Evolutionary conservation across 2,888 invertebrate genomes (phyloP).

Genomic region (Rhodophaea formosa): DNA sequence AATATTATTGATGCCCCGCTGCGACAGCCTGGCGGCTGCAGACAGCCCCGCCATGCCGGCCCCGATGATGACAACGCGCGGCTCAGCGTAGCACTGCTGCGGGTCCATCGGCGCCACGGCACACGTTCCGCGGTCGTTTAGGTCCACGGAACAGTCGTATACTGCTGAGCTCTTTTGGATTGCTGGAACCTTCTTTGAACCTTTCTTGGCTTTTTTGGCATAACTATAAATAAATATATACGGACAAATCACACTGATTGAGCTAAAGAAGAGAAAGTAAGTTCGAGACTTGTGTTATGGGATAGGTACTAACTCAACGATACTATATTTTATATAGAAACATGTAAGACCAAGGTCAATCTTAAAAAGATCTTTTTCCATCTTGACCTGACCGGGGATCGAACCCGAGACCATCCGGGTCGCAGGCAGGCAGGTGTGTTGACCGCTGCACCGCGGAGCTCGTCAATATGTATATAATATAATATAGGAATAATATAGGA

Average conservation of each 20-base stretch:
- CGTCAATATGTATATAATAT: too few relatives aligned
- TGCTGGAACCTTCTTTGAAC: background rate
- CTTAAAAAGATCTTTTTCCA: too few relatives aligned
- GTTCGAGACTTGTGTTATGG: too few relatives aligned
- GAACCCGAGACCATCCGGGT: too few relatives aligned
- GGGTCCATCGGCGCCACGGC: constrained; percentile 55
- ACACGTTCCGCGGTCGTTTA: constrained; percentile 59
- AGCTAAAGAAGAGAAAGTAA: too few relatives aligned
- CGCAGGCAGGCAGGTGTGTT: too few relatives aligned
- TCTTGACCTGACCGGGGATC: too few relatives aligned
- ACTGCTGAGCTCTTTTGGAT: constrained; percentile 38
- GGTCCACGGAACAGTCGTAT: constrained; percentile 53
- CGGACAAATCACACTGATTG: too few relatives aligned
- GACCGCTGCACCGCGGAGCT: too few relatives aligned
- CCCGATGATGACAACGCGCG: constrained; percentile 87
- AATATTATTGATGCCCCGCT: constrained; percentile 86
- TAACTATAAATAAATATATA: background rate
- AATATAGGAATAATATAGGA: background rate
- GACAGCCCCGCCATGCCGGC: constrained; percentile 91
- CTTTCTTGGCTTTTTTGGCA: background rate
- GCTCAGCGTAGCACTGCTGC: constrained; percentile 67
- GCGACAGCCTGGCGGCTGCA: constrained; percentile 86
- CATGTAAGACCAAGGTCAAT: too few relatives aligned
- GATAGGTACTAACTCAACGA: too few relatives aligned
- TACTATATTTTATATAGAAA: too few relatives aligned